Conservation (phyloP, 2,888 invertebrate species). For the Andrena hattorfiana region DNA sequence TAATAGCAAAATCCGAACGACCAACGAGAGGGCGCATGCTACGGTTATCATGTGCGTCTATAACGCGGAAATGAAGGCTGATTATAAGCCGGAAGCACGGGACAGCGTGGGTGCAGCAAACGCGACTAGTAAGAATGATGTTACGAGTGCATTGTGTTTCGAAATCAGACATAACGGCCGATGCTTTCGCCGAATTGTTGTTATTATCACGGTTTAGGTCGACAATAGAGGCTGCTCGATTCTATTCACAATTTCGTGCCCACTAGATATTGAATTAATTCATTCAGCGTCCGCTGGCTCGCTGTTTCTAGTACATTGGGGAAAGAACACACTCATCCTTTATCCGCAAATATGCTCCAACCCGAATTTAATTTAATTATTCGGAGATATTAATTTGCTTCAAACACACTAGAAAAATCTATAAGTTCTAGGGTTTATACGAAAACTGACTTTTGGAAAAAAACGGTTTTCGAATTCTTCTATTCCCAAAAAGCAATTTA, state of each 20-base stretch:
- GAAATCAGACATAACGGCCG: constrained; percentile 33
- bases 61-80: constrained; percentile 3
- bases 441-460: too few relatives aligned
- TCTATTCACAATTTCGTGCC: constrained; percentile 24
- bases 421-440: too few relatives aligned
- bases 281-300: background rate
- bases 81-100: background rate
- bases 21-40: background rate
- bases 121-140: constrained; percentile 29
- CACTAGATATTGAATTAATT: constrained; percentile 29
- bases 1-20: background rate
- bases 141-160: constrained; percentile 34
- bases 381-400: too few relatives aligned
- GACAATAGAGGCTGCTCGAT: constrained; percentile 12
- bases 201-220: constrained; percentile 31
- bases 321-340: background rate
- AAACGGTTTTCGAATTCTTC: too few relatives aligned
- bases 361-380: too few relatives aligned
- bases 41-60: background rate
- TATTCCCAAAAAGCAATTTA: too few relatives aligned
- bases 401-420: too few relatives aligned
- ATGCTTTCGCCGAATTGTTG: constrained; percentile 45
- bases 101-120: background rate
- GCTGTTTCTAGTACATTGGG: background rate
- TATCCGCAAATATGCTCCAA: background rate